Percentiles rank a stretch among this genome's conserved stretches.
These are phyloP conservation scores for Rapana venosa DNA, from an alignment of 2,888 invertebrate species.

Conservation along the genomic window DNA sequence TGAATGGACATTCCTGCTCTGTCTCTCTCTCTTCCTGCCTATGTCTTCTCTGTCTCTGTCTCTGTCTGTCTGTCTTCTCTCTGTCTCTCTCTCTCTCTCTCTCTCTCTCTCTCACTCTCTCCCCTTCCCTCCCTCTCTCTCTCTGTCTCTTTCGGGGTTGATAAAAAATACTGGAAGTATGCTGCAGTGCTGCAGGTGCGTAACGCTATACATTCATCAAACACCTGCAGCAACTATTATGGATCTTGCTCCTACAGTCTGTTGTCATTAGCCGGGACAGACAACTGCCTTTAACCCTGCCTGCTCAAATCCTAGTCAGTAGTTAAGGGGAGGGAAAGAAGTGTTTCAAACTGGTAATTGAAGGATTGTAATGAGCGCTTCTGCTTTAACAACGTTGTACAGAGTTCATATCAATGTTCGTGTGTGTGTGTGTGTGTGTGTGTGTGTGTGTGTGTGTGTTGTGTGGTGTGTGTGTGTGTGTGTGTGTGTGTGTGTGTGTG, in stretches of 20 bases:
- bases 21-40: not conserved
- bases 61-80: not conserved
- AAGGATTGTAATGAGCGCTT: too few species aligned
- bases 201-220: too few species aligned
- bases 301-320: too few species aligned
- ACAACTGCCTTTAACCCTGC: too few species aligned
- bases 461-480: not conserved
- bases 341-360: not conserved
- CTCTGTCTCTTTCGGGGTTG: not conserved
- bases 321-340: too few species aligned
- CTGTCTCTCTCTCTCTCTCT: not conserved
- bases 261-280: too few species aligned
- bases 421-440: not conserved
- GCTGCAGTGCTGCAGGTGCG: too few species aligned
- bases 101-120: not conserved
- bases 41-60: too few species aligned
- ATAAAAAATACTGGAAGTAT: too few species aligned
- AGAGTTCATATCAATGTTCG: not conserved
- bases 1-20: not conserved
- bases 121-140: not conserved
- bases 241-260: too few species aligned
- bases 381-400: too few species aligned
- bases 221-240: too few species aligned
- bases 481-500: not conserved
- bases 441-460: not conserved